These are phyloP conservation scores for Piaya cayana DNA, from an alignment of 2,113 vertebrate species.

Conservation along the genomic window DNA sequence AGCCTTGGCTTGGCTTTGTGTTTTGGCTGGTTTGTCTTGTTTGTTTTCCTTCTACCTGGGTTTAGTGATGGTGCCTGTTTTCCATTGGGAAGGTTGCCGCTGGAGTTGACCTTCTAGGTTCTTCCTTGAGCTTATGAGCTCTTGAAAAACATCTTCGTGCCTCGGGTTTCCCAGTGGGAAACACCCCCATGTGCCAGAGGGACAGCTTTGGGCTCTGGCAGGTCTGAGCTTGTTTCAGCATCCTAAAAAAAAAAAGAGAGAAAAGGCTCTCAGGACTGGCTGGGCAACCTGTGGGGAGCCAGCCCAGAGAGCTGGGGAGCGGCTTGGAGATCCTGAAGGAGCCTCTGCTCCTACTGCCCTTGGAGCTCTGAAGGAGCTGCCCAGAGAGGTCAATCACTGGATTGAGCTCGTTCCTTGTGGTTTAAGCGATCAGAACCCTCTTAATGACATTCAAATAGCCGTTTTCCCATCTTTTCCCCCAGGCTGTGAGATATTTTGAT, in stretches of 20 bases:
- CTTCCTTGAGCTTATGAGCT: not conserved
- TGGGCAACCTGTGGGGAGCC: not conserved
- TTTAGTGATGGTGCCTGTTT: not conserved
- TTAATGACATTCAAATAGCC: not conserved
- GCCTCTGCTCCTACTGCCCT: not conserved
- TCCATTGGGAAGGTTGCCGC: not conserved
- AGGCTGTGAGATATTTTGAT: not conserved
- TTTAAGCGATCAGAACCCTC: not conserved
- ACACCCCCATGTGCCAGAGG: rapidly evolving
- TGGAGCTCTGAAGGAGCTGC: not conserved
- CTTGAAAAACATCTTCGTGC: not conserved
- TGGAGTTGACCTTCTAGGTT: not conserved
- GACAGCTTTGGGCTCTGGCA: not conserved
- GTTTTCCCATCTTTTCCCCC: not conserved
- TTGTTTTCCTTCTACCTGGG: not conserved
- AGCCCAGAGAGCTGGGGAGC: not conserved
- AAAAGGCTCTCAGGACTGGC: not conserved
- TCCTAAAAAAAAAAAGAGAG: not conserved
- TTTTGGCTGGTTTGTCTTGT: not conserved
- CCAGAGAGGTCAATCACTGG: not conserved
- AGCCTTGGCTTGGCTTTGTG: not conserved
- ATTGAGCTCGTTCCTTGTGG: not conserved
- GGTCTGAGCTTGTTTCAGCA: not conserved
- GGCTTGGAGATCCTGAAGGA: not conserved
- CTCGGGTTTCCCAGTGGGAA: not conserved